Evolutionary conservation across 2,888 invertebrate species (phyloP).

Genomic region (Drosophila quinaria): DNA sequence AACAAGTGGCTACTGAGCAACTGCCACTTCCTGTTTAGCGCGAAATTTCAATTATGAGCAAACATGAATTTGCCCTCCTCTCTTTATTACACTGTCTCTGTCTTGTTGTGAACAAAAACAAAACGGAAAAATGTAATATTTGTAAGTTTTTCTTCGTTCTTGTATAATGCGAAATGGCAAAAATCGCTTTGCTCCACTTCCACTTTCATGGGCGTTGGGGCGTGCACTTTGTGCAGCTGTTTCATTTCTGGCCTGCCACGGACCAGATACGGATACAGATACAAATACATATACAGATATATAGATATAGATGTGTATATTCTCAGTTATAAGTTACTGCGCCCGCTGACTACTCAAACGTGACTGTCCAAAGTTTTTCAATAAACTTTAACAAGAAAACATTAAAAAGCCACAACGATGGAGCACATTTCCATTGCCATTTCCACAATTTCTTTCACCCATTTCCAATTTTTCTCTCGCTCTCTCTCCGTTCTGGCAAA

Average conservation of each 20-base stretch:
- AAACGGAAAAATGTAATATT: constrained; percentile 59
- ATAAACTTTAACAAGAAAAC: constrained; percentile 82
- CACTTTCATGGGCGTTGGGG: constrained; percentile 71
- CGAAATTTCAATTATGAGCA: constrained; percentile 79
- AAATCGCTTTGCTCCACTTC: constrained; percentile 72
- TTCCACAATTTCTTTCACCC: constrained; percentile 1
- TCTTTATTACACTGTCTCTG: background rate
- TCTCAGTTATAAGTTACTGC: constrained; percentile 56
- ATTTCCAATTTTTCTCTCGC: background rate
- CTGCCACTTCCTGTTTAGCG: constrained; percentile 74
- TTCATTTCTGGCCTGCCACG: constrained; percentile 59
- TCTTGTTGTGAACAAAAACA: constrained; percentile 24
- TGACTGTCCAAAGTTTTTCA: constrained; percentile 82
- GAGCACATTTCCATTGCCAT: constrained; percentile 67
- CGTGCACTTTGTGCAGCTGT: constrained; percentile 75
- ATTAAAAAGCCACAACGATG: constrained; percentile 80
- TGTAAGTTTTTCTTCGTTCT: constrained; percentile 36
- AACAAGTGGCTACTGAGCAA: constrained; percentile 68
- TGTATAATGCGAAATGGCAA: constrained; percentile 41
- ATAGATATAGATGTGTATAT: constrained; percentile 17
- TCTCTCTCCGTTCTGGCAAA: constrained; percentile 22
- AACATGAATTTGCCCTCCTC: constrained; percentile 44
- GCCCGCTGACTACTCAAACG: constrained; percentile 81
- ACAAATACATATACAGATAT: background rate
- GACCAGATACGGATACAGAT: constrained; percentile 23